Evolutionary conservation across 2,797 vertebrate genomes (phyloP).

Genomic region (Lerista edwardsae): DNA sequence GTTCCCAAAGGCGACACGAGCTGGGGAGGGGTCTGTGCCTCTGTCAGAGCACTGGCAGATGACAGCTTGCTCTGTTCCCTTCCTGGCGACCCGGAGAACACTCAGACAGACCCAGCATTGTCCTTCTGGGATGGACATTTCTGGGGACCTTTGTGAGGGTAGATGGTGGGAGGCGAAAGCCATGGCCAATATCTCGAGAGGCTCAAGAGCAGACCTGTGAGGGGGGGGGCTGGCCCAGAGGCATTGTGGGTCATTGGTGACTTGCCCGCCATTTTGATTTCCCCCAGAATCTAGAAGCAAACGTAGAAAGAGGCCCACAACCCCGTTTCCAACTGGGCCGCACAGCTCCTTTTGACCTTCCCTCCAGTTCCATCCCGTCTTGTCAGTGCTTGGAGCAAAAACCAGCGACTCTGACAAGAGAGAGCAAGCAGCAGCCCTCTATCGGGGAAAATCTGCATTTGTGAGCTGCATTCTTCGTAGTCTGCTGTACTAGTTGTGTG

Average conservation of each 20-base stretch:
- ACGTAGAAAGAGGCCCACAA: not conserved
- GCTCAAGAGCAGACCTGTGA: not conserved
- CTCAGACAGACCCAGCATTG: slow-evolving; percentile 14
- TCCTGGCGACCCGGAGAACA: not conserved
- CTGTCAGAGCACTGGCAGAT: not conserved
- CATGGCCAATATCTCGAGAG: fast-evolving
- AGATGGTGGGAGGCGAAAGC: not conserved
- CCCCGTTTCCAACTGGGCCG: no score
- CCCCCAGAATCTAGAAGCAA: not conserved
- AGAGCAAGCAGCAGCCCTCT: no score
- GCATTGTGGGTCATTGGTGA: fast-evolving
- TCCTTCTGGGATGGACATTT: not conserved
- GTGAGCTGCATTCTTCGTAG: no score
- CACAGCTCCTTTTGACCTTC: not conserved
- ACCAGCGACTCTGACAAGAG: no score
- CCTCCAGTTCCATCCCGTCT: not conserved
- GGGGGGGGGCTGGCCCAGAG: fast-evolving
- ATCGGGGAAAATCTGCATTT: no score
- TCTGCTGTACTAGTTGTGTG: no score
- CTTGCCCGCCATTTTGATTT: not conserved
- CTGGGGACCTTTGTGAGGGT: not conserved
- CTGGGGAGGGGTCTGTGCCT: not conserved
- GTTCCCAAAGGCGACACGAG: not conserved
- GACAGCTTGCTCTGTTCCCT: not conserved
- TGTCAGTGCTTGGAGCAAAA: not conserved